Evolutionary conservation across 2,113 vertebrate genomes (phyloP).

Genomic region (Atrichornis clamosus): DNA sequence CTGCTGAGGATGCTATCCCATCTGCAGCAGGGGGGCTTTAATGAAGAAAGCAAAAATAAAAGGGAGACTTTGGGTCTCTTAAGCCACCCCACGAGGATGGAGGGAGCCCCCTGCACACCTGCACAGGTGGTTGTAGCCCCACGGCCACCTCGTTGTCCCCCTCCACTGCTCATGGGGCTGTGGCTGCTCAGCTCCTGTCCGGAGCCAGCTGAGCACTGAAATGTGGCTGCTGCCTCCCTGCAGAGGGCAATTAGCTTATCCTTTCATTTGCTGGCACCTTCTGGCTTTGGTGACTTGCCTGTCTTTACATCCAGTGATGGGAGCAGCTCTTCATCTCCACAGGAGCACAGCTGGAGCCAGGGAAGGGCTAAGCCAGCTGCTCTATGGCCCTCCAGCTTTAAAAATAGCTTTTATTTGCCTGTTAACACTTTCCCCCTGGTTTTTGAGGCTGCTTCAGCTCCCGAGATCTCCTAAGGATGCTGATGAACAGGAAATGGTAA

Average conservation of each 20-base stretch:
- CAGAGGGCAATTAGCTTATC: neutral
- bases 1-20: neutral
- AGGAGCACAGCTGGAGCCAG: rapidly evolving
- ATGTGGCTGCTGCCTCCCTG: rapidly evolving
- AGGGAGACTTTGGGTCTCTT: neutral
- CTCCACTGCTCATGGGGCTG: rapidly evolving
- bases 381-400: neutral
- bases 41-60: neutral
- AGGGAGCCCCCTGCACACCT: neutral
- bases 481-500: neutral
- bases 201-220: rapidly evolving
- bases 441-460: neutral
- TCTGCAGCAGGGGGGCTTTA: neutral
- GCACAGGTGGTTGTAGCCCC: rapidly evolving
- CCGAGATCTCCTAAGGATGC: neutral
- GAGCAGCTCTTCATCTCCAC: neutral
- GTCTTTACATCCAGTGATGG: neutral
- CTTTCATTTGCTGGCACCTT: neutral
- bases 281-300: neutral
- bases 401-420: neutral
- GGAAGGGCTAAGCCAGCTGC: neutral
- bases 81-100: neutral
- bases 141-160: rapidly evolving
- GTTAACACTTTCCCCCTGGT: neutral
- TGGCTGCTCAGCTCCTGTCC: rapidly evolving